These are phyloP conservation scores for Champsocephalus gunnari DNA, from an alignment of 2,797 vertebrate species.

Conservation along the genomic window DNA sequence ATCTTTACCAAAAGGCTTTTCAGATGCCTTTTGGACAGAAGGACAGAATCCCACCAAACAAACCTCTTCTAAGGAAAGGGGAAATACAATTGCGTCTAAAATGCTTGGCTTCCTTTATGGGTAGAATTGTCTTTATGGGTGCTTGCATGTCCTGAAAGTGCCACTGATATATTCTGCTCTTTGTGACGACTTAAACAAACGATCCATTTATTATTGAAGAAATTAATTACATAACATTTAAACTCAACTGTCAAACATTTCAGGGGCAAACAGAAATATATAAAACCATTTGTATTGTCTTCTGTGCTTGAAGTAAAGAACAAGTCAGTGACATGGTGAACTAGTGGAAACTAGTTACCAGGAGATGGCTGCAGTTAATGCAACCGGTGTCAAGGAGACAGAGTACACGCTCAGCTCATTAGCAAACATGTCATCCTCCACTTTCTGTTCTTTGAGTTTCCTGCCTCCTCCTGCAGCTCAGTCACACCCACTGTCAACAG, in stretches of 20 bases:
- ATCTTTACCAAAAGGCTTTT: conserved; percentile 26
- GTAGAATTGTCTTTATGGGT: conserved; percentile 11
- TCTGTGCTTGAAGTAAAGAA: not conserved
- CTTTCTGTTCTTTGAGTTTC: not conserved
- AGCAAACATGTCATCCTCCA: conserved; percentile 11
- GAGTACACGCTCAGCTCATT: conserved; percentile 20
- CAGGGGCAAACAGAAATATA: no score
- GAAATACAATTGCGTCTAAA: conserved; percentile 8
- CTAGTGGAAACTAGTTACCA: not conserved
- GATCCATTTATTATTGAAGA: not conserved
- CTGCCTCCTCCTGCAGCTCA: not conserved
- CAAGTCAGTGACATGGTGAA: conserved; percentile 6
- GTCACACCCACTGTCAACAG: conserved; percentile 17
- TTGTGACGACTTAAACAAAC: not conserved
- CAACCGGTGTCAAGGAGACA: conserved; percentile 11
- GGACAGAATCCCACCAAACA: conserved; percentile 3
- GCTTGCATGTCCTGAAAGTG: not conserved
- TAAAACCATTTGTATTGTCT: no score
- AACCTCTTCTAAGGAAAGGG: not conserved
- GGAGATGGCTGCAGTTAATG: not conserved
- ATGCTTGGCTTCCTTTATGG: conserved; percentile 14
- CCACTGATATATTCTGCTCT: not conserved
- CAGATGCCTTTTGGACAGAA: conserved; percentile 2
- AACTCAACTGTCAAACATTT: not conserved
- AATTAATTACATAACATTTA: not conserved